These are phyloP conservation scores for Bathynomus jamesi DNA, from an alignment of 1,140 invertebrate species.

Conservation along the genomic window DNA sequence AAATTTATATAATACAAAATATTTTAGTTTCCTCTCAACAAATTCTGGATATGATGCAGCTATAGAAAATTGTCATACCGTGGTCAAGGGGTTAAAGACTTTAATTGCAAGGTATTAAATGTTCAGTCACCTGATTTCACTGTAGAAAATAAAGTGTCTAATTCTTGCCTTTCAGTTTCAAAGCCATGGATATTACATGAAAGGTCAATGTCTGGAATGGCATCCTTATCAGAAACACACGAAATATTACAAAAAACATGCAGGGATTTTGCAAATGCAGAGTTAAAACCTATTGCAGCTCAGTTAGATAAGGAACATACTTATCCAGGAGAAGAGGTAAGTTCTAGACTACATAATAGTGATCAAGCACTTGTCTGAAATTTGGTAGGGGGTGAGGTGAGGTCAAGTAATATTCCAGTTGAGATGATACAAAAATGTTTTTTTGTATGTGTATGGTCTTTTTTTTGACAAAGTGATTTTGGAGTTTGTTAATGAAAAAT, in stretches of 20 bases:
- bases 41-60: too few relatives aligned
- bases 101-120: too few relatives aligned
- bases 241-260: conserved; percentile 87
- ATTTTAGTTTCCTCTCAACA: too few relatives aligned
- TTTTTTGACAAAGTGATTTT: not conserved
- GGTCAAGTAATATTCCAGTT: not conserved
- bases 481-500: not conserved
- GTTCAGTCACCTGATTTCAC: too few relatives aligned
- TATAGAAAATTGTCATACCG: too few relatives aligned
- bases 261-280: conserved; percentile 79
- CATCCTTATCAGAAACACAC: conserved; percentile 73
- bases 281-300: conserved; percentile 75
- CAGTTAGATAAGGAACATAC: conserved; percentile 74
- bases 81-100: too few relatives aligned
- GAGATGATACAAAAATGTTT: not conserved
- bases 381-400: not conserved
- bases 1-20: too few relatives aligned
- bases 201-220: not conserved
- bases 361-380: not conserved
- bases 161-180: too few relatives aligned
- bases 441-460: too few relatives aligned
- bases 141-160: too few relatives aligned
- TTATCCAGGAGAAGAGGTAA: conserved; percentile 69
- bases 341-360: too few relatives aligned
- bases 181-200: too few relatives aligned